Base-by-base conservation (phyloP, 2,113 vertebrate species). In the Trogon surrucura region DNA sequence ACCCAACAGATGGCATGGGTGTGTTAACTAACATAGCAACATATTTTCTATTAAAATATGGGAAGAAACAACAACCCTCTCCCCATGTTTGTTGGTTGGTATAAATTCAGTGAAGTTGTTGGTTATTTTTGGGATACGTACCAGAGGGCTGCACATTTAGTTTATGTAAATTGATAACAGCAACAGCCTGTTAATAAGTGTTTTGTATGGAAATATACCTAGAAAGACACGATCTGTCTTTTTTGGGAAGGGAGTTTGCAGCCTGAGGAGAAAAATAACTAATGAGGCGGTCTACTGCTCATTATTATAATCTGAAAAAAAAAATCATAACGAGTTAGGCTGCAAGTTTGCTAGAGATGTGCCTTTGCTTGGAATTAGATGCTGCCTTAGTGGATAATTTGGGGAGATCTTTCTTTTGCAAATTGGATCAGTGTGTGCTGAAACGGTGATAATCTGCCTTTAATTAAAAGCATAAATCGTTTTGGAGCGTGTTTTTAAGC, bases 1-100 rank as follows among this genome's bases (percentile, higher is more conserved):
- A 88, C 96, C 96, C 96, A 95, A 97, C 98, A 98, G 98, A 98
- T 98, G 98, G 98, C 91, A 94, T 95, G 97, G 97, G 96, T 97
- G 95, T 98, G 96, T 97, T 97, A 98, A 97, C 97, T 97, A 97
- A 96, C 95, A 97, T 85, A 96, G 97, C 96, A 96, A 97, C 97
- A 97, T 97, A 97, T 97, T 98, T 98, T 97, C 97, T 95, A 97
- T 97, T 97, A 96, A 98, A 97, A 97, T 95, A 97, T 95, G 96
- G 93, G 95, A 72, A 96, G 97, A 98, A 97, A 87, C 92, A 96
- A 60, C 96, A 95, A 91, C 95, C 80, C 93, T 86, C 95, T 94
- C 95, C 95, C 95, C 94, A 80, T 96, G 95, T 95, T 97, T 96
- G 91, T 95, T 94, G 91, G 94, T 96, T 97, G 97, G 94, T 97